Conservation (phyloP, 2,113 vertebrate genomes). For the Megalops atlanticus region DNA sequence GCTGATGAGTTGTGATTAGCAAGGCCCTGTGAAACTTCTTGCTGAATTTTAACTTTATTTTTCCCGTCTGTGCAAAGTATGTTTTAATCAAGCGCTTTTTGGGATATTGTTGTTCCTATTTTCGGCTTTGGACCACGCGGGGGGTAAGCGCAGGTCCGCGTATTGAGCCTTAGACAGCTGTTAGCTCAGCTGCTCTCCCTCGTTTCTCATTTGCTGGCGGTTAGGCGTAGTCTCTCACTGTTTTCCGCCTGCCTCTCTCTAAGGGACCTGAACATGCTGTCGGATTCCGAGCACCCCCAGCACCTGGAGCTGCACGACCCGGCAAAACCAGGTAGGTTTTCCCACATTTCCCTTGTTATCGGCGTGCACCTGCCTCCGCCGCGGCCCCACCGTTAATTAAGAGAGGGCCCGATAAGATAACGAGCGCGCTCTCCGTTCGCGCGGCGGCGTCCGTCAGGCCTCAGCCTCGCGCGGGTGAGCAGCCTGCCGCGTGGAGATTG, state of each 20-base stretch:
- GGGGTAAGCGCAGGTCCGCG: too few species aligned
- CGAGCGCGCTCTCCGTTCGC: background rate
- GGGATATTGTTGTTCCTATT: background rate
- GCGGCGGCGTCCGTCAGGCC: background rate
- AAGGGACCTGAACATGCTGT: conserved; percentile 96
- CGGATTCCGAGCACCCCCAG: conserved; percentile 86
- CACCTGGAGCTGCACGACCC: conserved; percentile 87
- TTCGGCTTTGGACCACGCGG: background rate
- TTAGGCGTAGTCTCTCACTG: background rate
- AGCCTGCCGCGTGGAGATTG: background rate
- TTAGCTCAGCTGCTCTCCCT: background rate
- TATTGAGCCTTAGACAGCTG: background rate
- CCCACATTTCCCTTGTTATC: background rate
- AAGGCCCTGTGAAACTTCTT: too few species aligned
- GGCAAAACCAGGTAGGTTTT: conserved; percentile 81
- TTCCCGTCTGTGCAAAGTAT: background rate
- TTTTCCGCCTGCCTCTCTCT: conserved; percentile 52
- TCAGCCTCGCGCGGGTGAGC: background rate
- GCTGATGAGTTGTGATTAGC: too few species aligned
- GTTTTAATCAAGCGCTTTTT: background rate
- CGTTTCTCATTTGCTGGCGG: background rate
- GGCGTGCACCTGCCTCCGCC: background rate
- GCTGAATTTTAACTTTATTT: too few species aligned
- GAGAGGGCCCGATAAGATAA: background rate
- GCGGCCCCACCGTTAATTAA: background rate